Percentiles rank a stretch among this genome's conserved stretches.
Evolutionary conservation across 1,140 invertebrate genomes (phyloP).

Genomic region (Catajapyx aquilonaris): DNA sequence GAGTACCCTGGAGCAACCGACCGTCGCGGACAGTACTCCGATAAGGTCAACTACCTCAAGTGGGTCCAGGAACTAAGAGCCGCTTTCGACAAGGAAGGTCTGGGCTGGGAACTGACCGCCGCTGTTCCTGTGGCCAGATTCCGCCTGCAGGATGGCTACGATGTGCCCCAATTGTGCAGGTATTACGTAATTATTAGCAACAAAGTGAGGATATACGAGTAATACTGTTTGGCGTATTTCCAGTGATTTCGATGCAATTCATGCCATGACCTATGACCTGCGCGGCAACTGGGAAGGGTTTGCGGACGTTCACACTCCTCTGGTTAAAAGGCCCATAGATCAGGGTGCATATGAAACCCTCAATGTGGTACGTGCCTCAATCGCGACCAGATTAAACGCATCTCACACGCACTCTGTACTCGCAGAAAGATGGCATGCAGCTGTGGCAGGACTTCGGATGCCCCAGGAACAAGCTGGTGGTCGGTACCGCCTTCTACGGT

Average conservation of each 20-base stretch:
- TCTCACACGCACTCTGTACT: too few species aligned
- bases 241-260: constrained; percentile 14
- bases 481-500: constrained; percentile 28
- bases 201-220: not conserved
- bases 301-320: constrained; percentile 20
- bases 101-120: constrained; percentile 18
- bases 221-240: not conserved
- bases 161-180: constrained; percentile 19
- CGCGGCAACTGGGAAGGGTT: constrained; percentile 24
- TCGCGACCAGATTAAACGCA: too few species aligned
- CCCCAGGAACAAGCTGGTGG: constrained; percentile 23
- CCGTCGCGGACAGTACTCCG: constrained; percentile 17
- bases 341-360: constrained; percentile 20
- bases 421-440: constrained; percentile 19
- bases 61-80: constrained; percentile 19
- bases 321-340: constrained; percentile 17
- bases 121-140: constrained; percentile 21
- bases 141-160: constrained; percentile 20
- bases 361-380: constrained; percentile 21
- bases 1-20: constrained; percentile 17
- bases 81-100: constrained; percentile 17
- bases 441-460: constrained; percentile 24
- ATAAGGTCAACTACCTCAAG: constrained; percentile 16
- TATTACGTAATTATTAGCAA: constrained; percentile 5
- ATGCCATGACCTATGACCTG: constrained; percentile 24